Percentiles rank a stretch among this genome's conserved stretches.
These are phyloP conservation scores for Muscicapa striata DNA, from an alignment of 2,797 vertebrate genomes.

Conservation along the genomic window DNA sequence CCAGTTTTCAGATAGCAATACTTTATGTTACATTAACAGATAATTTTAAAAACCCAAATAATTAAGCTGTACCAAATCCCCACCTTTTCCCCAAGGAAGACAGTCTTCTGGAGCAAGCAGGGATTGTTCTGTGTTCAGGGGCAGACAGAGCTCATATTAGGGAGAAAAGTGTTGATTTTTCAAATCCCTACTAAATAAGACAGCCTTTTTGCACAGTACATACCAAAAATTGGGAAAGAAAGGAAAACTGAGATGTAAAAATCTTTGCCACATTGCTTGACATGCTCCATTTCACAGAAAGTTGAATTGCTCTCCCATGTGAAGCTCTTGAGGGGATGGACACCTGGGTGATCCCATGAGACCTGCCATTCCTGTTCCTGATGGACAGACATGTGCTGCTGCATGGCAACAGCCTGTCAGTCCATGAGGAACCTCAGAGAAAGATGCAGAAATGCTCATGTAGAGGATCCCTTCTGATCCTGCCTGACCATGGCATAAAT, in stretches of 20 bases:
- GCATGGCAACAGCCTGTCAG: not conserved
- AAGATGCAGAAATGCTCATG: not conserved
- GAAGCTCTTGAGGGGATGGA: not conserved
- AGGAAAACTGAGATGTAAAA: not conserved
- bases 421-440: not conserved
- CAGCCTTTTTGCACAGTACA: not conserved
- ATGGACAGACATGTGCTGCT: not conserved
- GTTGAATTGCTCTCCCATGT: rapidly evolving
- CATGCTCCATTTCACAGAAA: not conserved
- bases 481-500: not conserved
- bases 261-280: not conserved
- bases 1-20: not conserved
- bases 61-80: not conserved
- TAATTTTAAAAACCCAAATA: not conserved
- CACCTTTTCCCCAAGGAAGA: not conserved
- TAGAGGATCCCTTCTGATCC: not conserved
- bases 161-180: not conserved
- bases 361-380: not conserved
- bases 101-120: not conserved
- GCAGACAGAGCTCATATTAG: not conserved
- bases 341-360: not conserved
- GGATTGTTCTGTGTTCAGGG: not conserved
- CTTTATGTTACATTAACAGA: not conserved
- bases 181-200: not conserved
- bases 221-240: not conserved